These are phyloP conservation scores for Nowickia ferox DNA, from an alignment of 2,888 invertebrate species.

Conservation along the genomic window DNA sequence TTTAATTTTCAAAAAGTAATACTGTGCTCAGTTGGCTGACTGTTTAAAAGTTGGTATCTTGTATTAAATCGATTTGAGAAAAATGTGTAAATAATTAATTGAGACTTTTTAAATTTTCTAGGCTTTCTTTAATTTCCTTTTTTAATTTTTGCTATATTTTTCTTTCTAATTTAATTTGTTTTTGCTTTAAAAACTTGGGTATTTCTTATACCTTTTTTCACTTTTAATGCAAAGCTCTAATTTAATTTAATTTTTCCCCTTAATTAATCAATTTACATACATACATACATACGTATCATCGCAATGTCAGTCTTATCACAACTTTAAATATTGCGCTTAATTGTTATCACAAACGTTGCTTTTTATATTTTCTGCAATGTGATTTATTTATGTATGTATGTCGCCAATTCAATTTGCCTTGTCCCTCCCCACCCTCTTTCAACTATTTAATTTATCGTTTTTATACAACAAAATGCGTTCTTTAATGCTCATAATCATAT, in stretches of 20 bases:
- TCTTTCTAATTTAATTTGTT: neutral
- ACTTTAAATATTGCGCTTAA: conserved; percentile 12
- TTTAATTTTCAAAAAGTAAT: neutral
- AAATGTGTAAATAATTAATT: no score
- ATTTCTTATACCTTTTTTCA: neutral
- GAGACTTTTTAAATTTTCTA: no score
- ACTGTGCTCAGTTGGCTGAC: neutral
- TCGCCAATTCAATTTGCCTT: neutral
- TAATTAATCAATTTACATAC: conserved; percentile 34
- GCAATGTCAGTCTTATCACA: conserved; percentile 1
- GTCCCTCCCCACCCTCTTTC: neutral
- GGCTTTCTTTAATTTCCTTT: neutral
- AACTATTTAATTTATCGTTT: conserved; percentile 32
- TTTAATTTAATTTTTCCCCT: no score
- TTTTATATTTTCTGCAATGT: conserved; percentile 9
- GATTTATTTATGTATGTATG: neutral
- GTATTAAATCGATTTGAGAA: no score
- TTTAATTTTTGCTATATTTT: neutral
- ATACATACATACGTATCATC: no score
- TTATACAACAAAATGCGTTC: conserved; percentile 14
- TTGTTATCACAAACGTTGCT: conserved; percentile 11
- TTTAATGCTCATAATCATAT: conserved; percentile 34
- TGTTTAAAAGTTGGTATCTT: no score
- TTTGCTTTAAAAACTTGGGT: neutral
- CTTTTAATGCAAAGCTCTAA: neutral